Percentiles rank a stretch among this genome's conserved stretches.
phyloP scores from a whole-genome alignment of 2,888 invertebrate genomes.

The Drosophila peninsularis region DNA sequence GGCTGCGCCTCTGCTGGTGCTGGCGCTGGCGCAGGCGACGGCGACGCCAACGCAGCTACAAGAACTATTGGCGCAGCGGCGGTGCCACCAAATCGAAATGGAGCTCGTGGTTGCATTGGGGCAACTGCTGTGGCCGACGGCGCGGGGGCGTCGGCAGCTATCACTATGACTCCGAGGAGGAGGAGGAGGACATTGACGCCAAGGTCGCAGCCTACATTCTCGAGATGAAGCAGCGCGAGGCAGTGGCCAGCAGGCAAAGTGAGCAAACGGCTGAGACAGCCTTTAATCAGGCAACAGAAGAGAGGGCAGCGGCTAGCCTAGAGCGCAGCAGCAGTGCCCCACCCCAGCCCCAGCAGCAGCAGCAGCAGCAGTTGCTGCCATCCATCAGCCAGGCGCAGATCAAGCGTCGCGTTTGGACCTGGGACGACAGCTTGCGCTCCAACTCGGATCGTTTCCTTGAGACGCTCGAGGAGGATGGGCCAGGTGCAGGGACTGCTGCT shows the following conservation, averaged over 20 bases:
- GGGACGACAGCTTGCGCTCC: constrained; percentile 84
- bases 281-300: constrained; percentile 13
- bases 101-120: constrained; percentile 26
- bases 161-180: constrained; percentile 68
- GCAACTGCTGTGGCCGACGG: constrained; percentile 42
- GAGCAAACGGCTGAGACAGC: constrained; percentile 44
- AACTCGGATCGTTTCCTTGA: constrained; percentile 84
- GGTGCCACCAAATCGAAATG: constrained; percentile 24
- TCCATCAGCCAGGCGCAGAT: constrained; percentile 2
- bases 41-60: constrained; percentile 44
- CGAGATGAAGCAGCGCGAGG: constrained; percentile 78
- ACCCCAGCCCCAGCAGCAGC: constrained; percentile 17
- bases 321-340: constrained; percentile 33
- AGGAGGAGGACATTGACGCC: constrained; percentile 83
- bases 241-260: constrained; percentile 55
- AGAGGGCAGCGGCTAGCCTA: constrained; percentile 1
- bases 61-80: constrained; percentile 53
- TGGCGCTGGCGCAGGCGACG: constrained; percentile 32
- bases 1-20: constrained; percentile 36
- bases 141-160: constrained; percentile 40
- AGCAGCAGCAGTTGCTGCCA: constrained; percentile 10
- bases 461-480: constrained; percentile 82
- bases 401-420: constrained; percentile 81
- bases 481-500: constrained; percentile 15
- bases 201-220: constrained; percentile 81